These are phyloP conservation scores for Heteropelma amictum DNA, from an alignment of 2,888 invertebrate species.

Conservation along the genomic window DNA sequence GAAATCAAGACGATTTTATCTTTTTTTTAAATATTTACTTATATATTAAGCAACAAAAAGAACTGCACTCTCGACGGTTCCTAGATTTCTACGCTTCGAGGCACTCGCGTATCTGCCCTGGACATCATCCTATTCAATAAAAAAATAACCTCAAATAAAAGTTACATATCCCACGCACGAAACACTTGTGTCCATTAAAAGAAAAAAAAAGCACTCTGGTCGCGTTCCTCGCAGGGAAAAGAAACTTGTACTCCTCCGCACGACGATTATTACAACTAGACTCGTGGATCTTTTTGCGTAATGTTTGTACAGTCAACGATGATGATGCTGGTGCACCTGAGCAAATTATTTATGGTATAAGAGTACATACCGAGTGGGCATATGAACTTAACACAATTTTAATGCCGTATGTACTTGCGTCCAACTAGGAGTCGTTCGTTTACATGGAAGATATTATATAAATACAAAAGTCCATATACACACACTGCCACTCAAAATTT, in stretches of 20 bases:
- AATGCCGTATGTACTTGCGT: no score
- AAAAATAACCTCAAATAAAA: neutral
- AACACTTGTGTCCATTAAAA: constrained; percentile 2
- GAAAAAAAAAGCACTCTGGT: constrained; percentile 29
- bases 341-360: constrained; percentile 50
- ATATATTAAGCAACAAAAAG: no score
- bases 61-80: no score
- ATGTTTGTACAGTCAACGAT: constrained; percentile 37
- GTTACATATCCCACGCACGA: neutral
- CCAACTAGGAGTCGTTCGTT: no score
- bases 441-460: no score
- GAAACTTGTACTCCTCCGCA: constrained; percentile 12
- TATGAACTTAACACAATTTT: constrained; percentile 57
- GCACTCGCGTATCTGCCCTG: no score
- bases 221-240: constrained; percentile 44
- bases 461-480: no score
- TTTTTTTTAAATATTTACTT: no score
- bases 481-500: no score
- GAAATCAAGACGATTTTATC: no score
- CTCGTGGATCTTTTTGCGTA: constrained; percentile 41
- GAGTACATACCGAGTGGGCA: constrained; percentile 30
- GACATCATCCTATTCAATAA: neutral
- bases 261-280: constrained; percentile 33
- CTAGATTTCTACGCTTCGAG: no score
- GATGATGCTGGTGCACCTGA: constrained; percentile 19